Evolutionary conservation across 2,797 vertebrate species (phyloP).

Genomic region (Centroberyx gerrardi): DNA sequence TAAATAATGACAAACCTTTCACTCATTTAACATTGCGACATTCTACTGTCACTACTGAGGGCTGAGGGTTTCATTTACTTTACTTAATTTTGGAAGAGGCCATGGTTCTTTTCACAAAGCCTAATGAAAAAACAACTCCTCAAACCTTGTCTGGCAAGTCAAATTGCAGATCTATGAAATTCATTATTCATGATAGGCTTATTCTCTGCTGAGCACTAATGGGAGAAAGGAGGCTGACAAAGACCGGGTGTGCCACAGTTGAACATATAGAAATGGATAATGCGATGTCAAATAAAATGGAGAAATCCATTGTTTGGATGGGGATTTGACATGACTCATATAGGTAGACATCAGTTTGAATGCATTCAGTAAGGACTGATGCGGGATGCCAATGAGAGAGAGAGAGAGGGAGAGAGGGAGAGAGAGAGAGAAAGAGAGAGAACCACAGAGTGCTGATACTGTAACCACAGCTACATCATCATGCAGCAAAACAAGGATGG

Average conservation of each 20-base stretch:
- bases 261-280: not conserved
- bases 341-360: not conserved
- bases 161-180: constrained; percentile 26
- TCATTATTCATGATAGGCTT: constrained; percentile 17
- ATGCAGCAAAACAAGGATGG: too few species aligned
- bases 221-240: not conserved
- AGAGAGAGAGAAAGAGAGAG: not conserved
- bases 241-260: not conserved
- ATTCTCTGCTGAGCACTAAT: constrained; percentile 6
- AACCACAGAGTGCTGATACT: not conserved
- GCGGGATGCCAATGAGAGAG: not conserved
- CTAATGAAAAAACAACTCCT: constrained; percentile 19
- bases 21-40: constrained; percentile 32
- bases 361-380: not conserved
- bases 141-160: not conserved
- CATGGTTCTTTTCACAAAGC: constrained; percentile 33
- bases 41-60: constrained; percentile 11
- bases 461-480: too few species aligned
- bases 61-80: constrained; percentile 12
- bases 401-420: not conserved
- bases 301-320: not conserved
- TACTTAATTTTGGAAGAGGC: constrained; percentile 10
- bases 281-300: not conserved
- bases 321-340: not conserved
- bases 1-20: constrained; percentile 38